Evolutionary conservation across 2,888 invertebrate genomes (phyloP), one percentile per base, ranked within the genome.

Genomic region (Scaptomyza cyrtandrae): DNA sequence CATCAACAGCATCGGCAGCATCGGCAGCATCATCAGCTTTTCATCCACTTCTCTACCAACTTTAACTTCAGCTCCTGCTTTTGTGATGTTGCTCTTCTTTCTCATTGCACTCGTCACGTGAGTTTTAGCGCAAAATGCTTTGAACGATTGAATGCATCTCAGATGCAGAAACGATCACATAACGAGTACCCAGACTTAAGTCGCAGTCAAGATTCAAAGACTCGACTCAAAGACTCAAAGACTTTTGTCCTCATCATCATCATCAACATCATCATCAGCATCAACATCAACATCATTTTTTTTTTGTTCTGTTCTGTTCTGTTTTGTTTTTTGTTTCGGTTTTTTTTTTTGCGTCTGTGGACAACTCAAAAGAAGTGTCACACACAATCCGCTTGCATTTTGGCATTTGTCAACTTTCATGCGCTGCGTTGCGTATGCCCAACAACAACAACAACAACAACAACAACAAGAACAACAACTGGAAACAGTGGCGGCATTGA

Each of bases 401-500:
- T 82, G 80, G 86, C 78, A 89, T 86, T 86, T 86, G 86, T 86
- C 89, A 89, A 89, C 89, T 88, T 84, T 84, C 67, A 68, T 66
- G 78, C 78, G 66, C 67, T 78, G 87, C 78, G 78, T 43, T 85
- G 87, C 84, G 84, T 84, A 86, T 86, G 87, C 86, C 60, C 70
- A 78, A 43, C 66, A 67, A 60, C 55, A 70, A 50, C 71, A 67
- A 29, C 60, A 61, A 16, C 46, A 55, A 4, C 46, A 52, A 3
- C 55, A 57, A 4, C 46, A 49, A 3, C 58, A 57, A 37, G 14
- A 45, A 41, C 27, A 37, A 13, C 31, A 58, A 35, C 14, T 45
- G 61, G 58, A 72, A 72, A 78, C 75, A 78, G 75, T 75, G 75
- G 75, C 75, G 68, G 78, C 80, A 77, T 83, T 78, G 80, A 76